Evolutionary conservation across 2,113 vertebrate genomes (phyloP), one percentile per base, ranked within the genome.

Genomic region (Crotalus tigris): DNA sequence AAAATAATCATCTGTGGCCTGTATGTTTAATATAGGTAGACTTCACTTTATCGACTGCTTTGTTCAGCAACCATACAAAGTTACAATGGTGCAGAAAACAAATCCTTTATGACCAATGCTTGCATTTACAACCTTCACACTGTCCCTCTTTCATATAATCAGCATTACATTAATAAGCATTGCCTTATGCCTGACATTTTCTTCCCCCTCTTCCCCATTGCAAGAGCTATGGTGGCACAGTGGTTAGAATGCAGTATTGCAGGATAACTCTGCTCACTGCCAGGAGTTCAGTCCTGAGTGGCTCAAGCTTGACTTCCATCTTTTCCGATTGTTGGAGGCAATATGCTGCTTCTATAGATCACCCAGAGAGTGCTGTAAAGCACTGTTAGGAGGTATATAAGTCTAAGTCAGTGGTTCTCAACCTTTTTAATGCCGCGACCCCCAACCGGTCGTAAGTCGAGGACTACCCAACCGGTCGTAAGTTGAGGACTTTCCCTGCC

Each of bases 1-100:
- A 97, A 97, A 97, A 94, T 97, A 97, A 96, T 97, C 97, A 97
- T 94, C 91, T 94, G 95, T 93, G 96, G 94, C 97, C 96, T 96
- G 93, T 96, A 85, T 97, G 92, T 95, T 96, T 59, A 81, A 81
- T 81, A 44, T 6, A 81, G 33, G 75, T 81, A 39, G 69, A 81
- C 17, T 44, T 81, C 9, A 44, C 33, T 81, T 51, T 19, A 81
- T 9, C 1, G 8, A 81, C 33, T 81, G 17, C 33, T 39, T 39
- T 81, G 75, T 81, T 81, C 17, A 81, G 17, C 75, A 81, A 81
- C 33, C 33, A 21, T 44, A 15, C 75, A 81, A 81, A 81, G 17
- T 44, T 21, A 81, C 75, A 44, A 81, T 1, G 19, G 75, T 44
- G 33, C 75, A 44, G 75, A 21, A 81, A 81, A 81, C 6, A 81